A percentile compares a stretch with the other conserved stretches of the same genome.
Evolutionary conservation across 2,888 invertebrate species (phyloP).

Genomic region (Drosophila affinis): DNA sequence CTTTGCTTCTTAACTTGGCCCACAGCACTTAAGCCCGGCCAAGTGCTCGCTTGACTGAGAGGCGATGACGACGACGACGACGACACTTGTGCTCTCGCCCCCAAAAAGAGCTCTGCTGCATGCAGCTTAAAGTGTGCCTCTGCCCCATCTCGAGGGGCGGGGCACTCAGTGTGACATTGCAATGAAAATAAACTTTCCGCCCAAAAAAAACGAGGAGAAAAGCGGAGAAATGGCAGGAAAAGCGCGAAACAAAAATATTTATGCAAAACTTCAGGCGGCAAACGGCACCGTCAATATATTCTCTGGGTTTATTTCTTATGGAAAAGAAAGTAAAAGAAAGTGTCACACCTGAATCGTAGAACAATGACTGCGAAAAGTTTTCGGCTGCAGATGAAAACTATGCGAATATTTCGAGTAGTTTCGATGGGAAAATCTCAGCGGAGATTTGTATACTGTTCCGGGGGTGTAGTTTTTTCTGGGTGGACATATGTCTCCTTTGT

Average conservation of each 20-base stretch:
- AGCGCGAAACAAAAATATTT: slow-evolving; percentile 67
- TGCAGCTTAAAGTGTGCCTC: slow-evolving; percentile 45
- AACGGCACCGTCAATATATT: slow-evolving; percentile 58
- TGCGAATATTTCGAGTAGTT: slow-evolving; percentile 51
- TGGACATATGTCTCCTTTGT: slow-evolving; percentile 46
- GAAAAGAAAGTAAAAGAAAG: slow-evolving; percentile 22
- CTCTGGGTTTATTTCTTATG: slow-evolving; percentile 57
- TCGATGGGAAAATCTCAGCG: slow-evolving; percentile 15
- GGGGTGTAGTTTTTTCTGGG: background rate
- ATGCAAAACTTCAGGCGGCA: slow-evolving; percentile 55
- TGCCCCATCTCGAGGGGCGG: background rate
- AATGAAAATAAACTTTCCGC: slow-evolving; percentile 54
- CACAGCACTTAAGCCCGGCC: slow-evolving; percentile 62
- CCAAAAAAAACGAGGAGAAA: slow-evolving; percentile 21
- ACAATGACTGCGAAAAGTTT: slow-evolving; percentile 63
- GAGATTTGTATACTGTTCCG: background rate
- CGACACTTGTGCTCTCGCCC: slow-evolving; percentile 29
- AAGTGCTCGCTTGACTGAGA: slow-evolving; percentile 31
- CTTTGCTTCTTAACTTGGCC: slow-evolving; percentile 46
- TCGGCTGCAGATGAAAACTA: slow-evolving; percentile 9
- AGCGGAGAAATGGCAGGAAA: background rate
- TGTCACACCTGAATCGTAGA: slow-evolving; percentile 38
- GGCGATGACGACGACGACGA: slow-evolving; percentile 13
- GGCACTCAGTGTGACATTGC: slow-evolving; percentile 54
- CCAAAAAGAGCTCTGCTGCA: slow-evolving; percentile 16